Evolutionary conservation across 2,113 vertebrate species (phyloP), one percentile per base, ranked within the genome.

Genomic region (Nothoprocta perdicaria): DNA sequence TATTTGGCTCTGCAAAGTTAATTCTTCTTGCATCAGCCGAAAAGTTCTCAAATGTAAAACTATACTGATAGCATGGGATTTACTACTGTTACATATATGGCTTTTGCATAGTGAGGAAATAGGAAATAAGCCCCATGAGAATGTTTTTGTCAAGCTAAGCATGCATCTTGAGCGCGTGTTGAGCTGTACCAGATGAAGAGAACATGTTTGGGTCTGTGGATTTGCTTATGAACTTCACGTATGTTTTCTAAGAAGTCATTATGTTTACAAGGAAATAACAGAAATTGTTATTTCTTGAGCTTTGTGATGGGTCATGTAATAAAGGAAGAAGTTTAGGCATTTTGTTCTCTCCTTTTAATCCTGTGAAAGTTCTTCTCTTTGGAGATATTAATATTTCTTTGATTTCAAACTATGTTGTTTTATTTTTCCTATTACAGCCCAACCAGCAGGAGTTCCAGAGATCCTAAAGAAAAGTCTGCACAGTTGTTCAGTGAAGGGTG

Each of bases 401-500:
- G 71, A 33, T 89, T 95, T 86, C 73, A 50, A 41, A 27, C 45
- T 46, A 9, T 61, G 61, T 84, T 53, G 52, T 29, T 57, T 57
- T 57, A n/a, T 92, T 27, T 93, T 58, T 91, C 43, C 57, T 93
- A 94, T 85, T 90, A 72, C 96, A 99, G 99, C 99, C 96, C 99
- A 99, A 76, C 99, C 99, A 93, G 99, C 99, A 33, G 99, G 99
- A 74, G 97, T 99, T 77, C 99, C 99, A 50, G 99, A 99, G 95
- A 99, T 99, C 93, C 97, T 99, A 60, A 99, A 99, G 98, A 99
- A 99, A 97, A 99, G 99, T 69, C 97, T 99, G 24, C 99, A 99
- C 97, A 99, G 97, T 78, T 99, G 98, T 90, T 98, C 98, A 33
- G 98, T 98, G 87, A 98, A 98, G 89, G 99, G 99, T 21, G 99